phyloP scores from a whole-genome alignment of 2,113 vertebrate genomes.

The Calidris pygmaea region DNA sequence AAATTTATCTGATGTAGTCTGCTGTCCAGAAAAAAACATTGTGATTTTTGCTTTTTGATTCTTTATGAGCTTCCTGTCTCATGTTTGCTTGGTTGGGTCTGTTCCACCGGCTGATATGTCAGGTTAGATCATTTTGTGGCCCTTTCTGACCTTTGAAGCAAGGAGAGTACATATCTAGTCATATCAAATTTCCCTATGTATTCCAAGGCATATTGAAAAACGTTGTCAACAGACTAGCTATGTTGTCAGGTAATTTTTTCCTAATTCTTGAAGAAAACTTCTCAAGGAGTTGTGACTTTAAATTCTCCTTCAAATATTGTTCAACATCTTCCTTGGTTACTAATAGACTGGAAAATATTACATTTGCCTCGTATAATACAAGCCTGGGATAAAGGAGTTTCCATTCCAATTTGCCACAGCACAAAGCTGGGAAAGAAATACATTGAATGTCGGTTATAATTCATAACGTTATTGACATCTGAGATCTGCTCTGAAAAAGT shows the following conservation, averaged over 20 bases:
- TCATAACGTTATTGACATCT: background rate
- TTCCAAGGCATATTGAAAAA: background rate
- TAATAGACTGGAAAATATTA: background rate
- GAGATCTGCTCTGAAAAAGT: background rate
- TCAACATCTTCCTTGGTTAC: background rate
- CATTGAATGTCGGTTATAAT: background rate
- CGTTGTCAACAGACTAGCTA: background rate
- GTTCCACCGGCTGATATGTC: background rate
- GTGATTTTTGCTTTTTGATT: background rate
- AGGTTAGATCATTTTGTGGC: background rate
- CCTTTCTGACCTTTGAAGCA: background rate
- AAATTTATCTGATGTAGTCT: background rate
- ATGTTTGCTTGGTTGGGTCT: background rate
- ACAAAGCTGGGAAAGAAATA: background rate
- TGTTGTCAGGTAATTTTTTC: background rate
- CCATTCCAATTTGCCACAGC: background rate
- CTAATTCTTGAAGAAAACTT: background rate
- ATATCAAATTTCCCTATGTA: background rate
- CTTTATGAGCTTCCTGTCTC: background rate
- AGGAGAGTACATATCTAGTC: background rate
- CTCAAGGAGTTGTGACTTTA: background rate
- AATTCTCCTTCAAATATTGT: background rate
- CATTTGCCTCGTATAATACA: background rate
- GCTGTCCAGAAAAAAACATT: background rate
- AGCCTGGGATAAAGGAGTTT: background rate